Conservation (phyloP, 2,888 invertebrate genomes). For the Sarcophaga subvicina region DNA sequence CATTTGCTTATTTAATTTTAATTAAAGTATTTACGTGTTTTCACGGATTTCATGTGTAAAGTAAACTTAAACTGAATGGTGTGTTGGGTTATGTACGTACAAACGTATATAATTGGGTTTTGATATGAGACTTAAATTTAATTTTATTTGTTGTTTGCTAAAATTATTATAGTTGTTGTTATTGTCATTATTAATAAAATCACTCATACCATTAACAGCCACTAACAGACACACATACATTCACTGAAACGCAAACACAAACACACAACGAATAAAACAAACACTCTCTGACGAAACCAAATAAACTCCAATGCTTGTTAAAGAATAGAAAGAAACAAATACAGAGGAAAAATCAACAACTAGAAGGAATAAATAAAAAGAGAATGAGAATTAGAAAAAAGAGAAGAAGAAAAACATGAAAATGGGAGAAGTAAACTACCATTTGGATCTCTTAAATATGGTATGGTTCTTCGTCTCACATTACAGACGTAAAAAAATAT, state of each 20-base stretch:
- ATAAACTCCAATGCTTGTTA: not conserved
- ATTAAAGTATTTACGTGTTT: not conserved
- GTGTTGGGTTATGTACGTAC: not conserved
- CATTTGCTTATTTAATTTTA: not conserved
- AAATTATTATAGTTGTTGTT: slow-evolving; percentile 21
- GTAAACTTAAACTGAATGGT: not conserved
- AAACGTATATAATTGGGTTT: not conserved
- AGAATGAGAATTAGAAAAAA: too few species aligned
- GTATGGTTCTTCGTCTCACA: not conserved
- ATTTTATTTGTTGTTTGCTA: slow-evolving; percentile 30
- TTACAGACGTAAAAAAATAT: not conserved
- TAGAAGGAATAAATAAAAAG: too few species aligned
- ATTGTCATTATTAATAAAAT: slow-evolving; percentile 35
- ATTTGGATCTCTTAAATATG: too few species aligned
- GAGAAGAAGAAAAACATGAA: too few species aligned
- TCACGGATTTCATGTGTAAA: not conserved
- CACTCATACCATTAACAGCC: not conserved
- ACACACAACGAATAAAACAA: not conserved
- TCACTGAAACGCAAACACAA: not conserved
- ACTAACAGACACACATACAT: not conserved
- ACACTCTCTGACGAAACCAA: not conserved
- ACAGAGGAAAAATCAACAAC: too few species aligned
- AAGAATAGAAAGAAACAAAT: not conserved
- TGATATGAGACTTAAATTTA: slow-evolving; percentile 13
- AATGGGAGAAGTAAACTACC: too few species aligned